Evolutionary conservation across 2,113 vertebrate genomes (phyloP).

Genomic region (Pycnonotus jocosus): DNA sequence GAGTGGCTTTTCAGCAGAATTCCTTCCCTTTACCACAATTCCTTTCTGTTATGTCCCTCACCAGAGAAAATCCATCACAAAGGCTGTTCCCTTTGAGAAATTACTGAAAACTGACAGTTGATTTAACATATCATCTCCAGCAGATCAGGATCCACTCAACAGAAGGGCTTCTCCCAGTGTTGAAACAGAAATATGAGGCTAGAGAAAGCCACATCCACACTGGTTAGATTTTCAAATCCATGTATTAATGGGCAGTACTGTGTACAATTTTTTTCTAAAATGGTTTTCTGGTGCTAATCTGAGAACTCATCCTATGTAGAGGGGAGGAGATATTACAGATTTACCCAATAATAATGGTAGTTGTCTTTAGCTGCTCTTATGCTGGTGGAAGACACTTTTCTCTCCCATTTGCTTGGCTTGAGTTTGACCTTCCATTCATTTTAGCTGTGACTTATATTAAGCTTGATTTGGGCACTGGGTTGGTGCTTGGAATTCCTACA

Average conservation of each 20-base stretch:
- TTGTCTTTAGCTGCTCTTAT: background rate
- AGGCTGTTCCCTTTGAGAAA: constrained; percentile 43
- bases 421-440: background rate
- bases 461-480: background rate
- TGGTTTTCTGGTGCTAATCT: background rate
- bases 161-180: constrained; percentile 44
- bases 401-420: background rate
- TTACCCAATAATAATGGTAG: background rate
- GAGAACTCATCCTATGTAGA: background rate
- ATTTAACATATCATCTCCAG: constrained; percentile 49
- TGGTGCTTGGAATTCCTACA: background rate
- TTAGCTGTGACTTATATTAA: background rate
- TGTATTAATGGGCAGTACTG: background rate
- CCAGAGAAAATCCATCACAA: constrained; percentile 55
- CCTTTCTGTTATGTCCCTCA: constrained; percentile 17
- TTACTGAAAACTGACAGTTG: constrained; percentile 53
- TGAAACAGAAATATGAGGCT: constrained; percentile 29
- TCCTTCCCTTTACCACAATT: constrained; percentile 49
- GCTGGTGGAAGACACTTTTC: background rate
- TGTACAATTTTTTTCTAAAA: background rate
- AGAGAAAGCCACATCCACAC: constrained; percentile 2
- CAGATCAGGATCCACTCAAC: constrained; percentile 36
- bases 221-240: background rate
- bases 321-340: background rate
- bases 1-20: constrained; percentile 57